A percentile compares a stretch with the other conserved stretches of the same genome.
phyloP scores from a whole-genome alignment of 2,113 vertebrate genomes.

The Takifugu bimaculatus region DNA sequence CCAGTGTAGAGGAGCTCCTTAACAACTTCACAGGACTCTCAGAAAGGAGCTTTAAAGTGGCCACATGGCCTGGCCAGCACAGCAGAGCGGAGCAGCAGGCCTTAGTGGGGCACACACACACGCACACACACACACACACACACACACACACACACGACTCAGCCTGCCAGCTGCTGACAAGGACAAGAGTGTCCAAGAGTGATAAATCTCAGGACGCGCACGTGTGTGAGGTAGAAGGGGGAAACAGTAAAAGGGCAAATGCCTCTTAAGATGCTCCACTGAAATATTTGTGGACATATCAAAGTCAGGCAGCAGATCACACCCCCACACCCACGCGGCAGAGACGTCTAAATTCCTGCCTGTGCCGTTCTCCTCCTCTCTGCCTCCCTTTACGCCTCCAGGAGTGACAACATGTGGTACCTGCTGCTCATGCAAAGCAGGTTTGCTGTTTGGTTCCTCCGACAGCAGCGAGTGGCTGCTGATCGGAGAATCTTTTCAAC shows the following conservation, averaged over 20 bases:
- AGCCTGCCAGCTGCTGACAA: slow-evolving; percentile 70
- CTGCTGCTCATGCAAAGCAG: slow-evolving; percentile 40
- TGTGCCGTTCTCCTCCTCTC: slow-evolving; percentile 15
- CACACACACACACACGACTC: slow-evolving; percentile 54
- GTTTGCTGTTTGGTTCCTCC: slow-evolving; percentile 36
- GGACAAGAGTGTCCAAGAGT: slow-evolving; percentile 70
- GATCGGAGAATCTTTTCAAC: slow-evolving; percentile 51
- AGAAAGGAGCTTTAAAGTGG: slow-evolving; percentile 82
- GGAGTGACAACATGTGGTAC: slow-evolving; percentile 35
- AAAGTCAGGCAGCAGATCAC: background rate
- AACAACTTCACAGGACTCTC: slow-evolving; percentile 81
- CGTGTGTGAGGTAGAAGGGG: slow-evolving; percentile 5
- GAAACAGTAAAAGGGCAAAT: slow-evolving; percentile 50
- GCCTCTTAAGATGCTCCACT: slow-evolving; percentile 19
- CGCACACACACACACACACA: slow-evolving; percentile 3
- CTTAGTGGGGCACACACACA: slow-evolving; percentile 72
- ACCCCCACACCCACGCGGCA: slow-evolving; percentile 9
- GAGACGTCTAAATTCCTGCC: slow-evolving; percentile 13
- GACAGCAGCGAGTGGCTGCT: slow-evolving; percentile 38
- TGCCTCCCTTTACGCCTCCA: slow-evolving; percentile 18
- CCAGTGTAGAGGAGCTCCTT: slow-evolving; percentile 79
- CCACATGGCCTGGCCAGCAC: slow-evolving; percentile 78
- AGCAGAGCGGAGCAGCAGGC: slow-evolving; percentile 72
- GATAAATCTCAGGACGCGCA: slow-evolving; percentile 59
- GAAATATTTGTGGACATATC: slow-evolving; percentile 14